These are phyloP conservation scores for Sterrhoptilus dennistouni DNA, from an alignment of 2,113 vertebrate genomes.

Conservation along the genomic window DNA sequence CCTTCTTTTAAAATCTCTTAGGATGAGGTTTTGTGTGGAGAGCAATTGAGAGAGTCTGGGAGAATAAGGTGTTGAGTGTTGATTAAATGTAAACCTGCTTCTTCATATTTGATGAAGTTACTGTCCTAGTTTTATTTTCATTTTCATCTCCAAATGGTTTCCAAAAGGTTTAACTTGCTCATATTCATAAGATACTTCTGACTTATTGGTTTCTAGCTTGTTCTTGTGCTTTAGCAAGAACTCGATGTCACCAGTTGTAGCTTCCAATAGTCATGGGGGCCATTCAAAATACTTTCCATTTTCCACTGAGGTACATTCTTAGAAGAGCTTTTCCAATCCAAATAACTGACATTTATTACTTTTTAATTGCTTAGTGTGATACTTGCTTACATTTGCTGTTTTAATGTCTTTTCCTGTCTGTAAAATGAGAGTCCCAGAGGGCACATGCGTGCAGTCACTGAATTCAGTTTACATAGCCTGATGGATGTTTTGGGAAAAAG, in stretches of 20 bases:
- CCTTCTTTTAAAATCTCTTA: background rate
- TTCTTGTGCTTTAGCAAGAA: background rate
- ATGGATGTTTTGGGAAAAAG: conserved; percentile 7
- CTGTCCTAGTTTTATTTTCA: background rate
- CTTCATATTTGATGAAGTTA: background rate
- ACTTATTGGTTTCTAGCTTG: background rate
- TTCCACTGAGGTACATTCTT: conserved; percentile 11
- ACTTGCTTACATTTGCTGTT: conserved; percentile 31
- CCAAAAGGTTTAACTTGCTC: background rate
- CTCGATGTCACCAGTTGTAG: background rate
- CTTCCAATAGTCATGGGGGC: background rate
- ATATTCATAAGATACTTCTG: background rate
- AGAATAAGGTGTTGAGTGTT: background rate
- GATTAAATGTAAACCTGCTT: background rate
- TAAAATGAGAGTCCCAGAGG: conserved; percentile 15
- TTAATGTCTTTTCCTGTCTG: conserved; percentile 45
- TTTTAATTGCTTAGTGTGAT: conserved; percentile 37
- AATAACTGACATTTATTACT: conserved; percentile 30
- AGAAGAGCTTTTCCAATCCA: conserved; percentile 28
- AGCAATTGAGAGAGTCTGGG: background rate
- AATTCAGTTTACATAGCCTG: background rate
- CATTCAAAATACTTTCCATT: conserved; percentile 31
- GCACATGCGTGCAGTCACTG: background rate
- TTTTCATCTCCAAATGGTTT: background rate
- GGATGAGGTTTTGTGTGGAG: background rate